These are phyloP conservation scores for Crematogaster levior DNA, from an alignment of 2,888 invertebrate genomes.

Conservation along the genomic window DNA sequence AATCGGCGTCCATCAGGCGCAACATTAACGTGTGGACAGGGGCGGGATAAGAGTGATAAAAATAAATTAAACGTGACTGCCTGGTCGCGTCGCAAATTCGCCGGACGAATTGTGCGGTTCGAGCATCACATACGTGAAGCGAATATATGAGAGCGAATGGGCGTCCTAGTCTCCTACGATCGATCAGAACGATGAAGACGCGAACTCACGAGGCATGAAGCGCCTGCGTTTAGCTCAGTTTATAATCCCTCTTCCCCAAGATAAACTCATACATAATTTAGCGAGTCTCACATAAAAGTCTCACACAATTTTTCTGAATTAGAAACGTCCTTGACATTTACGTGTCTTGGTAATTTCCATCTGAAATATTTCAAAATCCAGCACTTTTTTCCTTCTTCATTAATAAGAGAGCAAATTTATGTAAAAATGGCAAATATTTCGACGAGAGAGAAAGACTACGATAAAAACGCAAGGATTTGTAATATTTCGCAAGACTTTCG, in stretches of 20 bases:
- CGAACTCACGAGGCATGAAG: conserved; percentile 4
- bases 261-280: conserved; percentile 42
- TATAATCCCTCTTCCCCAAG: conserved; percentile 26
- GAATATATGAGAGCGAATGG: conserved; percentile 35
- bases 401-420: background rate
- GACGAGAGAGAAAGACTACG: no score
- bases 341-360: background rate
- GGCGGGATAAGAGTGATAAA: conserved; percentile 25
- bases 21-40: conserved; percentile 14
- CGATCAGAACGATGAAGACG: conserved; percentile 55
- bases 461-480: background rate
- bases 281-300: background rate
- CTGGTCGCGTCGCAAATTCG: background rate
- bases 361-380: background rate
- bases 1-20: conserved; percentile 25
- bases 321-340: conserved; percentile 11
- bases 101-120: conserved; percentile 12
- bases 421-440: background rate
- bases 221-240: conserved; percentile 36
- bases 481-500: background rate
- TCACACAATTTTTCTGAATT: background rate
- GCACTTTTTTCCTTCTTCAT: background rate
- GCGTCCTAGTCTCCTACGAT: conserved; percentile 45
- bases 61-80: conserved; percentile 62
- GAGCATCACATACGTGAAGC: background rate